phyloP scores from a whole-genome alignment of 1,140 invertebrate genomes.

The Chrysomallon squamiferum region DNA sequence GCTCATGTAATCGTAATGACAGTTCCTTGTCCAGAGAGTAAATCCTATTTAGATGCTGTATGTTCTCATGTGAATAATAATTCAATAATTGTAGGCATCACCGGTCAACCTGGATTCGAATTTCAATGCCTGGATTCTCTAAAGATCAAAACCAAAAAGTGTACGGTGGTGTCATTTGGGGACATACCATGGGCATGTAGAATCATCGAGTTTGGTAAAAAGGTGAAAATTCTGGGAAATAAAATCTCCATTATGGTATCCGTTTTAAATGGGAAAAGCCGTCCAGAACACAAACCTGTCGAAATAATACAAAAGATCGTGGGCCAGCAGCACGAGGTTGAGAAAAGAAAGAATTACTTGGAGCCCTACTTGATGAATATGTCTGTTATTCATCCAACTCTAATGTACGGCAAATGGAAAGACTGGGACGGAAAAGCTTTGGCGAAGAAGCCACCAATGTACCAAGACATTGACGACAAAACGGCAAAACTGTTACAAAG shows the following conservation, averaged over 20 bases:
- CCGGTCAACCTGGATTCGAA: conserved; percentile 49
- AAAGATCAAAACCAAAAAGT: conserved; percentile 14
- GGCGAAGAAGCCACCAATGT: conserved; percentile 31
- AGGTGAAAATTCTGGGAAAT: conserved; percentile 29
- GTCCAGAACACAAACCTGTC: conserved; percentile 13
- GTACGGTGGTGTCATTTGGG: conserved; percentile 29
- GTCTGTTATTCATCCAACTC: conserved; percentile 37
- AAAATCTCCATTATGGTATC: conserved; percentile 32
- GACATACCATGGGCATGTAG: conserved; percentile 45
- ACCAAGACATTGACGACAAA: conserved; percentile 39
- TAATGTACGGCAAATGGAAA: conserved; percentile 40
- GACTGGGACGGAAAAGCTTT: conserved; percentile 32
- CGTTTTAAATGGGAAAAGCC: conserved; percentile 23
- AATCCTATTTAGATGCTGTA: conserved; percentile 27
- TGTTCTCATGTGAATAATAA: conserved; percentile 21
- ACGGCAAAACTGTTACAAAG: conserved; percentile 25
- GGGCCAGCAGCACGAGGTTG: conserved; percentile 29
- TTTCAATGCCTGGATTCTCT: conserved; percentile 35
- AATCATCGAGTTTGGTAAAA: conserved; percentile 34
- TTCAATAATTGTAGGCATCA: conserved; percentile 41
- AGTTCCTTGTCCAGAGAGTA: conserved; percentile 29
- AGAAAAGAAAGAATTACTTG: conserved; percentile 27
- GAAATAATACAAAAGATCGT: conserved; percentile 30
- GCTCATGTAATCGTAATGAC: conserved; percentile 27
- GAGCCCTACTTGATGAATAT: conserved; percentile 37